A percentile compares a stretch with the other conserved stretches of the same genome.
Evolutionary conservation across 2,113 vertebrate species (phyloP).

Genomic region (Siphamia tubifer): DNA sequence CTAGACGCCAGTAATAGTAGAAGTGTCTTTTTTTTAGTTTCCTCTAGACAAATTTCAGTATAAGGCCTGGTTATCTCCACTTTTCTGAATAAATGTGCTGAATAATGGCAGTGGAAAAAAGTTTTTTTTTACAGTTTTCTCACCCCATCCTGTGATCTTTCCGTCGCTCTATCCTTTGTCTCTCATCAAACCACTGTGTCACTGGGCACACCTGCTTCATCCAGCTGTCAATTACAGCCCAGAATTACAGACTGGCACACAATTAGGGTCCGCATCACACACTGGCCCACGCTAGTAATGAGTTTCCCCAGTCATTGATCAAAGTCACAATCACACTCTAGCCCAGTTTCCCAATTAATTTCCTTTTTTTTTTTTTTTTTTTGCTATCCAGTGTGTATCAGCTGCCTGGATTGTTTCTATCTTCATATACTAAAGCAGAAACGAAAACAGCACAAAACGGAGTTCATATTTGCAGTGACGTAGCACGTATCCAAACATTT

Average conservation of each 20-base stretch:
- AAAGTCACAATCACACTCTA: slow-evolving; percentile 76
- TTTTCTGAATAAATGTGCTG: too few species aligned
- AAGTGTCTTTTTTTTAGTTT: too few species aligned
- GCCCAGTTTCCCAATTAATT: slow-evolving; percentile 73
- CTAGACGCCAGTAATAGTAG: too few species aligned
- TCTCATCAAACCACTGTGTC: slow-evolving; percentile 40
- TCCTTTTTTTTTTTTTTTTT: not conserved
- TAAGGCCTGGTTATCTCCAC: too few species aligned
- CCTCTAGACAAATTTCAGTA: too few species aligned
- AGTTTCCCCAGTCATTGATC: slow-evolving; percentile 82
- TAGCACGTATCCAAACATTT: not conserved
- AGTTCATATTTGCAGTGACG: not conserved
- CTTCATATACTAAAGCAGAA: slow-evolving; percentile 14
- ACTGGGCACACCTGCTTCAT: slow-evolving; percentile 77
- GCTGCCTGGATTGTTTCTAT: slow-evolving; percentile 15
- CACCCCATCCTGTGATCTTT: slow-evolving; percentile 25
- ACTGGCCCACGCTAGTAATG: slow-evolving; percentile 74
- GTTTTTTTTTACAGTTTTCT: not conserved
- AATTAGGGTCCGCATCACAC: slow-evolving; percentile 70
- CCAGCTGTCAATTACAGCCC: slow-evolving; percentile 78
- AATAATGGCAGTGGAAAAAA: not conserved
- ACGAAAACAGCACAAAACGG: not conserved
- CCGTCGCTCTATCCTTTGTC: slow-evolving; percentile 55
- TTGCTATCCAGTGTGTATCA: slow-evolving; percentile 24
- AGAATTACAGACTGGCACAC: slow-evolving; percentile 74